Base-by-base conservation (phyloP, 1,140 invertebrate genomes). In the Argopecten irradians region DNA sequence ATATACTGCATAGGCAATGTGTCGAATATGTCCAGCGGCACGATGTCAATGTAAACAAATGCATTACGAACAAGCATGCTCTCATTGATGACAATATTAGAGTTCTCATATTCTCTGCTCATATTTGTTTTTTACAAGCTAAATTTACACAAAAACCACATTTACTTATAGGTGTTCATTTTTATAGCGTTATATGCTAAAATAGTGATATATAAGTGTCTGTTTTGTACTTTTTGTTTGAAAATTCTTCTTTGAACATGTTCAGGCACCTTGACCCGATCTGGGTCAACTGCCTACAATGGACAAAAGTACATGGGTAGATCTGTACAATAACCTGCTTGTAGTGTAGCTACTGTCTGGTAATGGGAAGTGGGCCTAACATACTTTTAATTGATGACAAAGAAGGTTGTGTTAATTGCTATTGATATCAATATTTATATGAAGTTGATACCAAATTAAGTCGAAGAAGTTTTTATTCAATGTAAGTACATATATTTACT, bases 11-110 rank as follows among this genome's bases (percentile, higher is more conserved):
- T n/a, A 71, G n/a, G 5, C 5, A 3, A 71, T 22, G 55, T 1
- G 55, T 5, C n/a, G n/a, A 71, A 71, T 28, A 28, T 71, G n/a
- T 7, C 55, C 55, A 71, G n/a, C 55, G 55, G 55, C 55, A 71
- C 55, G 55, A 71, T 71, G 55, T 71, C 55, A 71, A 71, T 71
- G 55, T 71, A 71, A 71, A 71, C 55, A 71, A 71, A 71, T 71
- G 16, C 55, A n/a, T 71, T n/a, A n/a, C 28, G n/a, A 71, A 5
- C n/a, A 71, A 71, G 55, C 55, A 71, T 71, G 55, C 55, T 71
- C 28, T 28, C 55, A 28, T 71, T 71, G 55, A n/a, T 28, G 55
- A 71, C 55, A 19, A 71, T 71, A n/a, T 28, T 71, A 28, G 7
- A 28, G 55, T 71, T 1, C n/a, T 71, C 5, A 3, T 16, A 28